Evolutionary conservation across 2,888 invertebrate species (phyloP).

Genomic region (Sminthurides aquaticus): DNA sequence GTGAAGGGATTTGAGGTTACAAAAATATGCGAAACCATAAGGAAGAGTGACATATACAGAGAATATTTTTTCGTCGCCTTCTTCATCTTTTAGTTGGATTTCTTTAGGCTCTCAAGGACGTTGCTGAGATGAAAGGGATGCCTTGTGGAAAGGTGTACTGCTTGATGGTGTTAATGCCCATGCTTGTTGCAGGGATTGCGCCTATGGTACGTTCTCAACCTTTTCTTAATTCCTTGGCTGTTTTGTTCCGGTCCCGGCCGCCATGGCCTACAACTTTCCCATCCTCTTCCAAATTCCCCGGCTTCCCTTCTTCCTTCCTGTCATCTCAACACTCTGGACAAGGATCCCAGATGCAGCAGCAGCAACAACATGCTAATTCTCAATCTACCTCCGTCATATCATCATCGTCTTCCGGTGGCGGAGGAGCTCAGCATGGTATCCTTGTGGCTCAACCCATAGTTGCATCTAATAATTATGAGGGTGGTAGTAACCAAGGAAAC

Average conservation of each 20-base stretch:
- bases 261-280: slow-evolving; percentile 41
- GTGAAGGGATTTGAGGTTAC: no score
- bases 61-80: no score
- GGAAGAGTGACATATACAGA: no score
- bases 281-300: slow-evolving; percentile 21
- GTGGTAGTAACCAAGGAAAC: neutral
- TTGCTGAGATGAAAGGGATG: no score
- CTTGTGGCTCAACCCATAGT: slow-evolving; percentile 28
- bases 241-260: slow-evolving; percentile 37
- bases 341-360: slow-evolving; percentile 1
- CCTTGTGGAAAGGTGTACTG: no score
- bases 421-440: slow-evolving; percentile 22
- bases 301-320: no score
- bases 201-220: slow-evolving; percentile 24
- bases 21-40: no score
- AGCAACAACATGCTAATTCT: neutral
- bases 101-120: no score
- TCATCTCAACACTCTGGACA: neutral
- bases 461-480: neutral
- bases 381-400: slow-evolving; percentile 2
- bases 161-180: neutral
- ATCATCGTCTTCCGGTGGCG: neutral
- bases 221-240: slow-evolving; percentile 41
- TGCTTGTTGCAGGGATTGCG: neutral
- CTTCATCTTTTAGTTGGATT: no score